Evolutionary conservation across 2,113 vertebrate genomes (phyloP).

Genomic region (Rallus limicola): DNA sequence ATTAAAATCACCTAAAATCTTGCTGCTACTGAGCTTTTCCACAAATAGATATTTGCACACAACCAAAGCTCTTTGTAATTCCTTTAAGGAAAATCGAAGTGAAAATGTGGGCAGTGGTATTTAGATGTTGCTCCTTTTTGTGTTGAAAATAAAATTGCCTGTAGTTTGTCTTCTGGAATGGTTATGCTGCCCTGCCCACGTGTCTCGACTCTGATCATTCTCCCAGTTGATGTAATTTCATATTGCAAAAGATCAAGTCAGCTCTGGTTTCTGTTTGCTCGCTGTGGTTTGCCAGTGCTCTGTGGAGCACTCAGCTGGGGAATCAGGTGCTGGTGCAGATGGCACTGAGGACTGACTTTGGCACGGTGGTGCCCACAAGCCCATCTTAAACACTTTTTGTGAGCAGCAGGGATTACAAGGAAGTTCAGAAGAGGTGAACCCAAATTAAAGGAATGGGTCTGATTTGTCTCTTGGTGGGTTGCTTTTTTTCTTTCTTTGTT

Average conservation of each 20-base stretch:
- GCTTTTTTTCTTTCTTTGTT: neutral
- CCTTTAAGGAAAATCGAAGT: neutral
- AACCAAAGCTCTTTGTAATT: neutral
- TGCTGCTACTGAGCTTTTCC: neutral
- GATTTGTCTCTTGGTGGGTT: neutral
- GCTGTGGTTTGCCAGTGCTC: neutral
- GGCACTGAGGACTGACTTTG: neutral
- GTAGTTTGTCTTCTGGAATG: neutral
- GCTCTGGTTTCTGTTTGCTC: neutral
- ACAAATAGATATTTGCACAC: neutral
- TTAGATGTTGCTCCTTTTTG: neutral
- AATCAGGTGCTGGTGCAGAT: neutral
- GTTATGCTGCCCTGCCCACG: neutral
- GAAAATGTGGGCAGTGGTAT: neutral
- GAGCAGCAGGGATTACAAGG: neutral
- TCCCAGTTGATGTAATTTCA: neutral
- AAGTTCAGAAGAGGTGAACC: neutral
- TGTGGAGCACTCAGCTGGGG: neutral
- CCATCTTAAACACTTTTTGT: neutral
- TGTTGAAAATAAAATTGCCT: neutral
- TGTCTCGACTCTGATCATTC: neutral
- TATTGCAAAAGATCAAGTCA: neutral
- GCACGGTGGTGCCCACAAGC: neutral
- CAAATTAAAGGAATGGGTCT: neutral
- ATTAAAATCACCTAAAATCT: neutral